Base-by-base conservation (phyloP, 2,888 invertebrate species). In the Gymnoscelis rufifasciata region DNA sequence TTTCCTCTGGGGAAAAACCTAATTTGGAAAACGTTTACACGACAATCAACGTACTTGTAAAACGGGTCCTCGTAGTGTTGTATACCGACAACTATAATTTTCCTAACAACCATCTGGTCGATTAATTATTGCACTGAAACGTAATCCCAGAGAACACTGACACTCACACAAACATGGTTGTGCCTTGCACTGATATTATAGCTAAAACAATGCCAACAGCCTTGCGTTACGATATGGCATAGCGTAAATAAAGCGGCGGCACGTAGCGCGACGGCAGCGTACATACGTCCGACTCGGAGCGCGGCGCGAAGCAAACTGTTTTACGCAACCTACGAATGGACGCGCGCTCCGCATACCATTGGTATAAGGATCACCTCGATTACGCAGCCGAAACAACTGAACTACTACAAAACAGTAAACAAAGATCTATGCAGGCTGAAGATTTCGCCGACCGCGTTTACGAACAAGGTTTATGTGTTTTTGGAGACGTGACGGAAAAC, bases 31-130 rank as follows among this genome's bases (percentile, higher is more conserved):
- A 56, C 45, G 44, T 44, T 47, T 49, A 15, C 23, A 52, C 39
- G 30, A 33, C 43, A 48, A 51, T 43, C 46, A 57, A 78, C 79
- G 65, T 75, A 84, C 83, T 83, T 83, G 66, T 87, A 83, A 66
- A 83, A 87, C 33, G 86, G 86, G 69, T 87, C 86, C 62, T 87
- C 86, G 57, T 87, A 87, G 57, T 86, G 80, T 47, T 77, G 80
- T 66, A 86, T 78, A 50, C 86, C 86, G 54, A 86, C 73, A 36
- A 86, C 86, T 60, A 84, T 82, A 58, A 86, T 86, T 70, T 86
- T 86, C 57, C 82, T 70, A 80, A 86, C 84, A 79, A 86, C 86
- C 86, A 86, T 86, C 76, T 77, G 72, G 62, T 53, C 57, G 58
- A 66, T 59, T 60, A 56, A 68, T 67, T 47, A 43, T 45, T 31